Conservation (phyloP, 2,888 invertebrate genomes). For the Sminthurinus aureus region DNA sequence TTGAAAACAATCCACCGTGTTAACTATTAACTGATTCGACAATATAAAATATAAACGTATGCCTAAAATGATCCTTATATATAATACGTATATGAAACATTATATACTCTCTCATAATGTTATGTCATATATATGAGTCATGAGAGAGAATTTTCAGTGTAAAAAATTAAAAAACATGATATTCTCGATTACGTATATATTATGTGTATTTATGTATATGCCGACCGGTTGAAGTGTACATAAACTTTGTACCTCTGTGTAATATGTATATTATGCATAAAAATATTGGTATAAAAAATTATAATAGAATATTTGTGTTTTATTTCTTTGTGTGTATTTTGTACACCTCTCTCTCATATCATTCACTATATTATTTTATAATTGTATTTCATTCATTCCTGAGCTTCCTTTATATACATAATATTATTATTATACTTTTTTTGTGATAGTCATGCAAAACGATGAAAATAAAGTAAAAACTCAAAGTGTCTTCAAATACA, state of each 20-base stretch:
- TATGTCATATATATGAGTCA: not conserved
- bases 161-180: not conserved
- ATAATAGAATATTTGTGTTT: too few species aligned
- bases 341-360: too few species aligned
- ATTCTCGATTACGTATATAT: not conserved
- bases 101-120: not conserved
- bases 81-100: not conserved
- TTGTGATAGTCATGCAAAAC: slow-evolving; percentile 31
- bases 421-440: not conserved
- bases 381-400: slow-evolving; percentile 24
- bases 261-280: not conserved
- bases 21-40: not conserved
- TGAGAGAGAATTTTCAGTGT: not conserved
- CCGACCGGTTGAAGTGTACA: not conserved
- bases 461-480: slow-evolving; percentile 24
- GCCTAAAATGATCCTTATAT: not conserved
- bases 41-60: not conserved
- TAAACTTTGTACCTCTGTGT: too few species aligned
- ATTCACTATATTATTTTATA: too few species aligned
- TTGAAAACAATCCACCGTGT: not conserved
- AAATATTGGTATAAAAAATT: too few species aligned
- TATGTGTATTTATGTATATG: not conserved
- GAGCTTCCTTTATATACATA: slow-evolving; percentile 29
- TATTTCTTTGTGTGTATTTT: too few species aligned
- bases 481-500: slow-evolving; percentile 34